Percentiles rank a stretch among this genome's conserved stretches.
phyloP scores from a whole-genome alignment of 2,888 invertebrate species.

The Drosophila fulvimacula region DNA sequence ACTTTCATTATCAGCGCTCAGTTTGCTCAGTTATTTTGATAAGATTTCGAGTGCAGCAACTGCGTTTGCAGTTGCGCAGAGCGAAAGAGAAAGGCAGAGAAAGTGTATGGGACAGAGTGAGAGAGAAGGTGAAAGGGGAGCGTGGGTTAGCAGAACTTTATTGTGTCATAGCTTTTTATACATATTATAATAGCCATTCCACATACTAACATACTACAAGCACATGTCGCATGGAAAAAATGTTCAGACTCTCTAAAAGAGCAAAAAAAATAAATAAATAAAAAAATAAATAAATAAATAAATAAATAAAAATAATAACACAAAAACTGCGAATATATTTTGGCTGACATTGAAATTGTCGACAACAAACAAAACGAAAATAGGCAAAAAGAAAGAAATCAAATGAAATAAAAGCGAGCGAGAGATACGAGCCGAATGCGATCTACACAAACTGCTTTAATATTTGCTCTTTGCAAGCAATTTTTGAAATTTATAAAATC shows the following conservation, averaged over 20 bases:
- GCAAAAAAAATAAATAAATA: constrained; percentile 17
- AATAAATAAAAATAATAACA: constrained; percentile 18
- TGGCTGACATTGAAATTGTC: constrained; percentile 67
- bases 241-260: constrained; percentile 15
- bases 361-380: constrained; percentile 22
- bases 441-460: constrained; percentile 44
- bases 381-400: not conserved
- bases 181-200: constrained; percentile 13
- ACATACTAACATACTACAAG: constrained; percentile 6
- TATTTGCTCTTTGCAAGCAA: constrained; percentile 24
- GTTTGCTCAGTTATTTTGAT: constrained; percentile 54
- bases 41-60: constrained; percentile 65
- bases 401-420: constrained; percentile 11
- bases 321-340: constrained; percentile 50
- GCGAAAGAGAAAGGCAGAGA: constrained; percentile 5
- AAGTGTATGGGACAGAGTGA: not conserved
- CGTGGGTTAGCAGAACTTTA: constrained; percentile 42
- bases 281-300: too few relatives aligned
- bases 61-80: constrained; percentile 55
- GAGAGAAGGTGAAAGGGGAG: not conserved
- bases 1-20: constrained; percentile 72
- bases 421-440: constrained; percentile 18
- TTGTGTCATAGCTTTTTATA: constrained; percentile 66
- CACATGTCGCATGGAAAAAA: constrained; percentile 39
- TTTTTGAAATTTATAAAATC: not conserved